Conservation (phyloP, 2,797 vertebrate species). For the Kryptopterus vitreolus region DNA sequence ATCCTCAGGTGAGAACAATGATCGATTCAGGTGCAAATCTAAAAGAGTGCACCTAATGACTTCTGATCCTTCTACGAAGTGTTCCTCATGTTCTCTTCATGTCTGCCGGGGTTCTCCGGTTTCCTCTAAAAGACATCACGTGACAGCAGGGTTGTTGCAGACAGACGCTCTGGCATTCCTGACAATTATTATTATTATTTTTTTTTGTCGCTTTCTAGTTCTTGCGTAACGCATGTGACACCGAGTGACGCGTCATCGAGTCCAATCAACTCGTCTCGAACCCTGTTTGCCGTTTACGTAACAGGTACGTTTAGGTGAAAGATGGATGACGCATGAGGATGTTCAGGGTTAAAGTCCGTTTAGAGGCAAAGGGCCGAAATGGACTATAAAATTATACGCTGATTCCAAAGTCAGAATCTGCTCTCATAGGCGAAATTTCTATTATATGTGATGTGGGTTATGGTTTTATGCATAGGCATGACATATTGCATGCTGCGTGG, state of each 20-base stretch:
- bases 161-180: background rate
- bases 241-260: too few species aligned
- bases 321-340: background rate
- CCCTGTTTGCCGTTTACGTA: background rate
- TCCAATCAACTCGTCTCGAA: too few species aligned
- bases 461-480: background rate
- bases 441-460: background rate
- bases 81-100: too few species aligned
- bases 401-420: background rate
- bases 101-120: background rate
- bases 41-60: background rate
- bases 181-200: too few species aligned
- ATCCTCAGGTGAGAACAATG: too few species aligned
- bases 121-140: background rate
- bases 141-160: background rate
- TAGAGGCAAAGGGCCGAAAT: background rate
- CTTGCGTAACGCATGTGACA: background rate
- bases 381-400: background rate
- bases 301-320: background rate
- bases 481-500: background rate
- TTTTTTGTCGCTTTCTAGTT: background rate
- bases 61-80: too few species aligned
- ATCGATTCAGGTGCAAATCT: too few species aligned
- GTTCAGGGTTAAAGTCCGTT: background rate
- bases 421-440: background rate